These are phyloP conservation scores for Sebastiscus tertius DNA, from an alignment of 2,797 vertebrate genomes.

Conservation along the genomic window DNA sequence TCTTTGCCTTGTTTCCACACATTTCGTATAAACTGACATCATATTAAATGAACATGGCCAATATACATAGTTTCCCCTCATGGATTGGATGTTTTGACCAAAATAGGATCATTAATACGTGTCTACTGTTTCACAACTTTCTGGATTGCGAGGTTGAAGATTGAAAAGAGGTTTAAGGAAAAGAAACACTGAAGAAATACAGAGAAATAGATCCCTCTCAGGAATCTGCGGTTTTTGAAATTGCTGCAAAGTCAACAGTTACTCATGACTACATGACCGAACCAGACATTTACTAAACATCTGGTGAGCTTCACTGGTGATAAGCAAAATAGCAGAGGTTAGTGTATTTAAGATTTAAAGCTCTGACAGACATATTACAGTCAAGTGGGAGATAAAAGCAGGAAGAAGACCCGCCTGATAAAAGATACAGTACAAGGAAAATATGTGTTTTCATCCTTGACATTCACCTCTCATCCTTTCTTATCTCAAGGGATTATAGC, in stretches of 20 bases:
- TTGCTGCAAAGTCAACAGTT: slow-evolving; percentile 44
- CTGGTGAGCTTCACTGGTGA: slow-evolving; percentile 24
- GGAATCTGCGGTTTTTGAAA: slow-evolving; percentile 47
- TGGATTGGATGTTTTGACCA: neutral
- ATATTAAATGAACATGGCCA: neutral
- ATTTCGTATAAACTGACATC: neutral
- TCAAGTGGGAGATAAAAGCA: neutral
- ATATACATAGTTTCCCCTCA: neutral
- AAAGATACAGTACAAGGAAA: neutral
- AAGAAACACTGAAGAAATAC: slow-evolving; percentile 17
- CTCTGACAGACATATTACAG: slow-evolving; percentile 1
- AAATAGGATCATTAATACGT: neutral
- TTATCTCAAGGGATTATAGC: slow-evolving; percentile 34
- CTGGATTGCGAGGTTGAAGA: neutral
- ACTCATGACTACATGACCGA: slow-evolving; percentile 6
- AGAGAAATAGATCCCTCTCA: slow-evolving; percentile 6
- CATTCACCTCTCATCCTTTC: slow-evolving; percentile 22
- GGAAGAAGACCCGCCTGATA: neutral
- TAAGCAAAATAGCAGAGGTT: slow-evolving; percentile 11
- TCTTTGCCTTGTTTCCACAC: neutral
- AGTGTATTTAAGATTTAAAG: slow-evolving; percentile 3
- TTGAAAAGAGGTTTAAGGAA: neutral
- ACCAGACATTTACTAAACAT: slow-evolving; percentile 19
- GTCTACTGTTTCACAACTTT: neutral
- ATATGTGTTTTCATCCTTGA: slow-evolving; percentile 15